Conservation (phyloP, 2,113 vertebrate genomes). For the Felis chaus region DNA sequence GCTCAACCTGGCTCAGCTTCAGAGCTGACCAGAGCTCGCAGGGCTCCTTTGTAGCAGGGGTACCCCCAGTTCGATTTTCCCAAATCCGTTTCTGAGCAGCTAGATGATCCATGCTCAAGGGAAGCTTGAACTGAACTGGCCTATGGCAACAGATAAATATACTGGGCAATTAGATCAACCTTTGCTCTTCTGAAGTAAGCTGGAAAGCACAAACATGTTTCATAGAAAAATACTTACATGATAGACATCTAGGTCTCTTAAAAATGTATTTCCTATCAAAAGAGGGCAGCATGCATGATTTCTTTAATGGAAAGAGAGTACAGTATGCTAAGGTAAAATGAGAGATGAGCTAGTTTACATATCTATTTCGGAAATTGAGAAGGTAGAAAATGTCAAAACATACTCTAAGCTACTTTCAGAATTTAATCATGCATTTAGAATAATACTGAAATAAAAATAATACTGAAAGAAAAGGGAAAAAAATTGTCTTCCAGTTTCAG, state of each 20-base stretch:
- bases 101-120: neutral
- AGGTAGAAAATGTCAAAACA: slow-evolving; percentile 34
- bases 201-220: neutral
- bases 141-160: slow-evolving; percentile 23
- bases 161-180: neutral
- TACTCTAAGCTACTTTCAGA: neutral
- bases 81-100: neutral
- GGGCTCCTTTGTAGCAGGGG: neutral
- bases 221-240: neutral
- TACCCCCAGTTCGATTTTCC: neutral
- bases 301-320: neutral
- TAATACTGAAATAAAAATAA: neutral
- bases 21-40: neutral
- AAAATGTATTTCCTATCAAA: slow-evolving; percentile 15
- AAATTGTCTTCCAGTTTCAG: slow-evolving; percentile 30
- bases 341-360: slow-evolving; percentile 25
- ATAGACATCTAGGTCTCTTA: neutral
- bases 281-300: neutral
- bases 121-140: neutral
- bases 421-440: neutral
- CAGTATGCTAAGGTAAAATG: neutral
- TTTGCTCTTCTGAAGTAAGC: neutral
- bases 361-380: slow-evolving; percentile 47
- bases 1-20: neutral
- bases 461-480: neutral